Percentiles rank a stretch among this genome's conserved stretches.
Conservation (phyloP, 2,113 vertebrate species). For the Microtus montanus region DNA sequence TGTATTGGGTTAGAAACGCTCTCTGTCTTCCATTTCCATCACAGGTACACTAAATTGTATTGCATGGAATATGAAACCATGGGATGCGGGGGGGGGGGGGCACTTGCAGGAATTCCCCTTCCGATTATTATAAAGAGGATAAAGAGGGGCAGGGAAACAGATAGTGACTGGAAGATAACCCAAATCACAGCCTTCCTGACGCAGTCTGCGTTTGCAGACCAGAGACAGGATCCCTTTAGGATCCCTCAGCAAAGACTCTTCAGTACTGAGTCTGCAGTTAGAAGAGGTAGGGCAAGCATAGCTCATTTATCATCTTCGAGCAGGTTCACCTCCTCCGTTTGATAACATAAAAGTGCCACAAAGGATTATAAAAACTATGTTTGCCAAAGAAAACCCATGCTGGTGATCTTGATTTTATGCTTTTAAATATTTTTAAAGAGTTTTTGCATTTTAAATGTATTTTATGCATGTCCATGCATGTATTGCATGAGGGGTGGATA, state of each 20-base stretch:
- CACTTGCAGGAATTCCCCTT: neutral
- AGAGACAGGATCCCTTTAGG: neutral
- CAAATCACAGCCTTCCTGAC: neutral
- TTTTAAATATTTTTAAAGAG: neutral
- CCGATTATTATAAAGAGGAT: neutral
- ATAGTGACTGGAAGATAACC: neutral
- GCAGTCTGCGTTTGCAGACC: neutral
- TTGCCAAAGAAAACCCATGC: neutral
- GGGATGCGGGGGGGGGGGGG: rapidly evolving
- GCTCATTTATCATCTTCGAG: neutral
- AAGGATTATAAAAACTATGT: neutral
- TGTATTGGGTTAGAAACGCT: neutral
- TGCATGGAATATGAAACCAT: neutral
- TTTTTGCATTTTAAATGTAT: neutral
- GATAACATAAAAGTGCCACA: neutral
- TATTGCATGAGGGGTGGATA: neutral
- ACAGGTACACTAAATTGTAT: neutral
- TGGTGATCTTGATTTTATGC: neutral
- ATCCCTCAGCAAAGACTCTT: neutral
- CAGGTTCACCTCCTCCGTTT: neutral
- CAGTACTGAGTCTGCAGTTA: neutral
- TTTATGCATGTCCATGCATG: neutral
- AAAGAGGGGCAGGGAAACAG: neutral
- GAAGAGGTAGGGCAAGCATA: neutral
- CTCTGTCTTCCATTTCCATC: neutral